Evolutionary conservation across 2,113 vertebrate genomes (phyloP).

Genomic region (Ia io): DNA sequence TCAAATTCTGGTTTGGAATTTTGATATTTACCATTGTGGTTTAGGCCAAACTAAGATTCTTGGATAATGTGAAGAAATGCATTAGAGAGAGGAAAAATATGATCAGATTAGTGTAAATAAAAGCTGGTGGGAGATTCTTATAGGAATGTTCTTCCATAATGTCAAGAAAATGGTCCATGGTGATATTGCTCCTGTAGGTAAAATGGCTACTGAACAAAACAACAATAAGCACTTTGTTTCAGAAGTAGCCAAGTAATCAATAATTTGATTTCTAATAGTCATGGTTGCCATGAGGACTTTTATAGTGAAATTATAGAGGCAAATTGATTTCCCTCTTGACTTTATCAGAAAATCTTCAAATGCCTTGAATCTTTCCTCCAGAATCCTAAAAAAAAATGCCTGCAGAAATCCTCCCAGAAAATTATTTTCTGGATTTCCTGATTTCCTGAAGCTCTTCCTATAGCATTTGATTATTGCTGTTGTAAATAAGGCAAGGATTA

Average conservation of each 20-base stretch:
- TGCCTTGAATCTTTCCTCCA: background rate
- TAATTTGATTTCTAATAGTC: constrained; percentile 23
- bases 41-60: background rate
- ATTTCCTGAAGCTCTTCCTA: constrained; percentile 4
- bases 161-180: background rate
- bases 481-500: constrained; percentile 15
- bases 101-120: background rate
- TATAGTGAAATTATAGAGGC: background rate
- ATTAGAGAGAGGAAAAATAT: background rate
- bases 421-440: constrained; percentile 3
- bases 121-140: background rate
- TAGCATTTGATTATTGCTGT: background rate
- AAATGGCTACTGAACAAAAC: background rate
- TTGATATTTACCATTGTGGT: background rate
- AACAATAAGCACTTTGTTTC: background rate
- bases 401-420: background rate
- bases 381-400: constrained; percentile 13
- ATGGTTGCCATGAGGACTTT: background rate
- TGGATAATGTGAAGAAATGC: background rate
- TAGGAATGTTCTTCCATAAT: background rate
- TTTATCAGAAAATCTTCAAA: background rate
- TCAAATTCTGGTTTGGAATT: background rate
- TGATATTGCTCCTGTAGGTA: background rate
- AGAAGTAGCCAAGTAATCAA: background rate
- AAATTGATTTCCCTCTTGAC: background rate